These are phyloP conservation scores for Pelvicachromis taeniatus DNA, from an alignment of 2,113 vertebrate species.

Conservation along the genomic window DNA sequence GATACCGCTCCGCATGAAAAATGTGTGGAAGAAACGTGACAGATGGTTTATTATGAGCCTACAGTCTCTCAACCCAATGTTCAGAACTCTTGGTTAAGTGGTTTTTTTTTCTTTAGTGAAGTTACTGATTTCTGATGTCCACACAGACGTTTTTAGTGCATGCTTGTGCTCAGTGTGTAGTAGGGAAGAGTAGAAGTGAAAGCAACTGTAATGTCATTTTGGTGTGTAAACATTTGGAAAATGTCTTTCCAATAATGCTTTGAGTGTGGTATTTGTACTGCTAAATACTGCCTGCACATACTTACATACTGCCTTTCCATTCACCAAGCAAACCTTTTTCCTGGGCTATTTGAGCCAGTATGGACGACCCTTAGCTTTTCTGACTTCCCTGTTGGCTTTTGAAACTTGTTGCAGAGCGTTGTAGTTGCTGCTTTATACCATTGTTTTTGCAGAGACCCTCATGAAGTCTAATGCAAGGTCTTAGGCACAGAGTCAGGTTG, in stretches of 20 bases:
- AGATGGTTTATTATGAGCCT: background rate
- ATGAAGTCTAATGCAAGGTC: background rate
- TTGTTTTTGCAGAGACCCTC: background rate
- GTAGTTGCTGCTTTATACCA: background rate
- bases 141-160: background rate
- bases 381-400: background rate
- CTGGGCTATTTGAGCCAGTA: background rate
- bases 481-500: background rate
- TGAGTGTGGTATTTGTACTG: background rate
- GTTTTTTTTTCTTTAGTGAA: background rate
- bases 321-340: background rate
- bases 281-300: background rate
- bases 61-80: background rate
- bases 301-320: background rate
- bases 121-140: background rate
- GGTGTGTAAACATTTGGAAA: background rate
- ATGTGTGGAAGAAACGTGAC: background rate
- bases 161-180: background rate
- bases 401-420: background rate
- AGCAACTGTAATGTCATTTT: background rate
- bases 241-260: background rate
- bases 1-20: background rate
- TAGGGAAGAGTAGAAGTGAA: background rate
- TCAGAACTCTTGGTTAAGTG: background rate
- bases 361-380: background rate